These are phyloP conservation scores for Melanargia galathea DNA, from an alignment of 2,888 invertebrate species.

Conservation along the genomic window DNA sequence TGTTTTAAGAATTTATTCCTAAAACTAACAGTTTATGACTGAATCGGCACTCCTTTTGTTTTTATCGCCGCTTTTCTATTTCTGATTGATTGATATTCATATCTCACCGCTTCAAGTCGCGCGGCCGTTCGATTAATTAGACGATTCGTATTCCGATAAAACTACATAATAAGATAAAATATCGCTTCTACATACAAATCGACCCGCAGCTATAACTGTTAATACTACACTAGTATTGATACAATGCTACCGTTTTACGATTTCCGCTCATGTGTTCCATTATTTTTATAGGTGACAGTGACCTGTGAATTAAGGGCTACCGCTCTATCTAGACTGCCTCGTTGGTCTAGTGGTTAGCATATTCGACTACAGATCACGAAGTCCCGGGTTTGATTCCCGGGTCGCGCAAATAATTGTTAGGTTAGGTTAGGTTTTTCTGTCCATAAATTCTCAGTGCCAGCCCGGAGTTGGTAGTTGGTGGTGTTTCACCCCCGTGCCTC, in stretches of 20 bases:
- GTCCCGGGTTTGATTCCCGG: too few species aligned
- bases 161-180: constrained; percentile 34
- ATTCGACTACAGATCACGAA: too few species aligned
- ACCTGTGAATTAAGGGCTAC: constrained; percentile 37
- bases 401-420: too few species aligned
- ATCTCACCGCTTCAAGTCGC: constrained; percentile 12
- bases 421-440: too few species aligned
- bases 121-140: constrained; percentile 23
- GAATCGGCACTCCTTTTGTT: background rate
- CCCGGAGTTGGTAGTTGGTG: too few species aligned
- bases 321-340: too few species aligned
- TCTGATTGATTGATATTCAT: constrained; percentile 11
- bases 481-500: too few species aligned
- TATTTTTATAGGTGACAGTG: constrained; percentile 52
- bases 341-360: too few species aligned
- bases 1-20: too few species aligned
- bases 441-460: too few species aligned
- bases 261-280: constrained; percentile 57
- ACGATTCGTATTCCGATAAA: constrained; percentile 33
- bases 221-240: constrained; percentile 12
- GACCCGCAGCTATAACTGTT: constrained; percentile 24
- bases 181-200: constrained; percentile 28
- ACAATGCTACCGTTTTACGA: constrained; percentile 51
- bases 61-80: background rate
- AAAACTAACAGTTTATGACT: too few species aligned